Base-by-base conservation (phyloP, 2,113 vertebrate genomes). In the Tachuris rubrigastra region DNA sequence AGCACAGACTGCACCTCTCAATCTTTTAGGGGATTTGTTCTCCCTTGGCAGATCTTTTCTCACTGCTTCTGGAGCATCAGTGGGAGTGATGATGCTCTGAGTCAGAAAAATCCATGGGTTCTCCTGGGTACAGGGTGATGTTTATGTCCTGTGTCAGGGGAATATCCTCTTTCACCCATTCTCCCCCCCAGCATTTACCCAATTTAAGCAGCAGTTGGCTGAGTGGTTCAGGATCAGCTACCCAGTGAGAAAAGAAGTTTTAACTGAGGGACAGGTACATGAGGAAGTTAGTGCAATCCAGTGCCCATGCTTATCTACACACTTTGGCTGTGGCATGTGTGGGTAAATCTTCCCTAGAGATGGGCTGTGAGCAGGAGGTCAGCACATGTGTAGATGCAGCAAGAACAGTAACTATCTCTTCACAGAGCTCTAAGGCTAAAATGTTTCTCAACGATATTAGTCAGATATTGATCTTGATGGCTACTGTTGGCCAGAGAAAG, bases 1-100 rank as follows among this genome's bases (percentile, higher is more conserved):
- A 77, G 85, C 37, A 30, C 49, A 69, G 93, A 15, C 41, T 55
- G 8, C 66, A 79, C 75, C 41, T 84, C 71, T 94, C 37, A 56
- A 30, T 95, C n/a, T 20, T 80, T 77, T 55, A 49, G 47, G 46
- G 31, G n/a, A 6, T 10, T 79, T 39, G 4, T 35, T 44, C 50
- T 77, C 50, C 44, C 52, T 53, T 49, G 30, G 37, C 60, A 72
- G 42, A 23, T 37, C 81, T 65, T 90, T 58, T 62, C 63, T 85
- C 20, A 15, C 69, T 50, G 2, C 58, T 50, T 0, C 37, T 7
- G 0, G 44, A 28, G 30, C 80, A n/a, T 69, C 47, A 28, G 33
- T 74, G 67, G 46, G 35, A 83, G 62, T 20, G 14, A 42, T 8
- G 39, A 66, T 37, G 65, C 35, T 78, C 50, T 50, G 50, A 81